Evolutionary conservation across 92 coral and sea anemone species (phyloP).

Genomic region (Parazoanthus swiftii): DNA sequence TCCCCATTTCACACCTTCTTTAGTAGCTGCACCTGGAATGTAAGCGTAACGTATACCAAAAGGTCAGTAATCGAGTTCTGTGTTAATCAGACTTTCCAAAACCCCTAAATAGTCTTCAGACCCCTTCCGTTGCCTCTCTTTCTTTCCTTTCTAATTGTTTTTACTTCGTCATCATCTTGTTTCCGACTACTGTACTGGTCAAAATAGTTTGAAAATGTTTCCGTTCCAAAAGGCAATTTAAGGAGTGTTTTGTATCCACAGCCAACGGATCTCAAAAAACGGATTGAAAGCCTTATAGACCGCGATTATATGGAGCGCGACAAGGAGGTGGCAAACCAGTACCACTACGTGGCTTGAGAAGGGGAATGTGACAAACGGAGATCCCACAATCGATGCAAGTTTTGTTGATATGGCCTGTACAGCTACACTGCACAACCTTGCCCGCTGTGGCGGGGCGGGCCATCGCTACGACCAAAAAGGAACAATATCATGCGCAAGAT

Average conservation of each 20-base stretch:
- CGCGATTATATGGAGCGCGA: conserved; percentile 99
- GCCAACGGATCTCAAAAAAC: conserved; percentile 98
- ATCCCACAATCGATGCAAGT: not conserved
- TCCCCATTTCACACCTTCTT: no score
- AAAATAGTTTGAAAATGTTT: no score
- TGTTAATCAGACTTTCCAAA: no score
- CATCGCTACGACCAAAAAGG: not conserved
- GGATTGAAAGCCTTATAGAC: conserved; percentile 96
- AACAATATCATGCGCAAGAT: not conserved
- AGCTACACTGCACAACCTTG: not conserved
- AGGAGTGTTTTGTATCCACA: conserved; percentile 21
- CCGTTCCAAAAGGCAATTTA: not conserved
- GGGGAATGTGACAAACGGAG: not conserved
- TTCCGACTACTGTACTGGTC: not conserved
- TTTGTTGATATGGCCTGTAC: conserved; percentile 18
- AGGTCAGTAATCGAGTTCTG: no score
- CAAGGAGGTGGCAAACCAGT: conserved; percentile 94
- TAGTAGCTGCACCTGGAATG: no score
- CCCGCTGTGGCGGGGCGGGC: not conserved
- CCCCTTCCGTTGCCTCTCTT: no score
- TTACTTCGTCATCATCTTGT: not conserved
- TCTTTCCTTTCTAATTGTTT: not conserved
- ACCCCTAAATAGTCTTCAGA: no score
- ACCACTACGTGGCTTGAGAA: conserved; percentile 89
- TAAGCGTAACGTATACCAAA: no score